Evolutionary conservation across 2,113 vertebrate genomes (phyloP), one percentile per base, ranked within the genome.

Genomic region (Pseudorasbora parva): DNA sequence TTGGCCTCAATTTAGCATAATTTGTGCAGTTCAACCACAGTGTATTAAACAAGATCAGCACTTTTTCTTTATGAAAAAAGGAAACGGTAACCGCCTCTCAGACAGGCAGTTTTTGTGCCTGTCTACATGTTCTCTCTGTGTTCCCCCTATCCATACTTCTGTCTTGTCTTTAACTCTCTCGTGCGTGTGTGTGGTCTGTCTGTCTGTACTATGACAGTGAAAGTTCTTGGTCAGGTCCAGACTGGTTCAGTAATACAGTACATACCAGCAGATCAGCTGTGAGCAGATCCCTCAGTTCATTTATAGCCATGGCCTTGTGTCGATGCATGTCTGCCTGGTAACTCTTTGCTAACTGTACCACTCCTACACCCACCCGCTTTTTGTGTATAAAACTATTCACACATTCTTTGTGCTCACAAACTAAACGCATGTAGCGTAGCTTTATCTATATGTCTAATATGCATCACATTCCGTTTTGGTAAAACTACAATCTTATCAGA

Each of bases 281-380:
- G 93, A 95, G 92, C 90, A 92, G 89, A 93, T 92, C 91, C 77
- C 91, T 84, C 64, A 72, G 89, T 93, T 93, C 93, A 94, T 94
- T 95, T 95, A 93, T 95, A 95, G 94, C 93, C 73, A 62, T 90
- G 92, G 93, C 93, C 93, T 94, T 95, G 93, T 93, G 90, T 93
- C 87, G 88, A 91, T 92, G 89, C 90, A 92, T 66, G 92, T 94
- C 92, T 95, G 94, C 94, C 94, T 93, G 93, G 93, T 92, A 94
- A 95, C 94, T 91, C 88, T 86, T 72, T 89, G 84, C 85, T 89
- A 71, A 66, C 51, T 43, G 88, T 90, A 83, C 90, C 88, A 85
- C 91, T 92, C 81, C 87, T 89, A 25, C 47, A 43, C 30, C 41
- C 59, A 76, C 43, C 37, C 37, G 27, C 43, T 73, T 6, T 49